Base-by-base conservation (phyloP, 1,140 invertebrate genomes). In the Tyrophagus putrescentiae region DNA sequence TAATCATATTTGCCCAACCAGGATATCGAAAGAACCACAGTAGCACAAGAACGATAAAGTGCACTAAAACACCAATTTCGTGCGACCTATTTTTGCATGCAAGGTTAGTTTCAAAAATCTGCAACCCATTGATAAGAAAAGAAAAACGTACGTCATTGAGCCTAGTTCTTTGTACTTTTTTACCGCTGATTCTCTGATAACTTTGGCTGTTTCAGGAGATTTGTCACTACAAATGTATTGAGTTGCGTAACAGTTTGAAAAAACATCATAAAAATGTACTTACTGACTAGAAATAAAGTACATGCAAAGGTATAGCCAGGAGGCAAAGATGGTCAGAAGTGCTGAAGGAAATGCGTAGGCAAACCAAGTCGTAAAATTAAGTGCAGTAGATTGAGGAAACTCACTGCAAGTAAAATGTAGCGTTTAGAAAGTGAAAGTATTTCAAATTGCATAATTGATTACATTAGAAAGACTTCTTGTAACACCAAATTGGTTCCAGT, bases 401-500 rank as follows among this genome's bases (percentile, higher is more conserved):
- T 58, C 42, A 28, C 63, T 68, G 23, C 6, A 53, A 28, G 7
- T 5, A 53, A 53, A 7, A 6, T 4, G 34, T 29, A 31, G 39
- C n/a, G n/a, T n/a, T n/a, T n/a, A n/a, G n/a, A n/a, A n/a, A n/a
- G n/a, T n/a, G n/a, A n/a, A n/a, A n/a, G n/a, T n/a, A n/a, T n/a
- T n/a, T n/a, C n/a, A n/a, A n/a, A n/a, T n/a, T n/a, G n/a, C n/a
- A n/a, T n/a, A n/a, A n/a, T 7, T 13, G 18, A 52, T 25, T 60
- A 64, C 52, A 13, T 28, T 13, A 60, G n/a, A 31, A 61, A 34
- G 18, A 64, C n/a, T 23, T 81, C 83, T 69, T 85, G 86, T 63
- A 90, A 81, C 0, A 88, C 85, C 13, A 92, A 76, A 72, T 94
- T 94, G 28, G 88, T 87, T 11, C 83, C 84, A 1, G 88, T 89